Evolutionary conservation across 1,140 invertebrate genomes (phyloP).

Genomic region (Musca domestica): DNA sequence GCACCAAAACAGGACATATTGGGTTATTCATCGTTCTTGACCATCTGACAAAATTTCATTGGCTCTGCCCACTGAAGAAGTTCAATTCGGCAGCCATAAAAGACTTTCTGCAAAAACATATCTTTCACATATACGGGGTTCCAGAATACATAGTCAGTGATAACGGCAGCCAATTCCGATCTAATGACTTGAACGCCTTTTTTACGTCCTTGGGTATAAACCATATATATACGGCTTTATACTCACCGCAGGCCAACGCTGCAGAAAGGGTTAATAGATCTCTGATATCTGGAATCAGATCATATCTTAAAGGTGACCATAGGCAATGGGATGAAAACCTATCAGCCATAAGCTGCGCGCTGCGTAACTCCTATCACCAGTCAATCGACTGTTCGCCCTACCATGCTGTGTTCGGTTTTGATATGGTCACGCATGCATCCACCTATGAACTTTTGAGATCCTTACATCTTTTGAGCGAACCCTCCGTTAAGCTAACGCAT

Average conservation of each 20-base stretch:
- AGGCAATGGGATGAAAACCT: neutral
- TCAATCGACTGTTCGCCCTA: neutral
- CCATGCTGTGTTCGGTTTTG: neutral
- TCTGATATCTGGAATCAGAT: neutral
- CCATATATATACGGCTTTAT: too few species aligned
- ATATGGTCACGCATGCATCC: neutral
- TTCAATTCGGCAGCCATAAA: constrained; percentile 11
- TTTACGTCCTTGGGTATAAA: too few species aligned
- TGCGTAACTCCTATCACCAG: neutral
- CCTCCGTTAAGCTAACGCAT: neutral
- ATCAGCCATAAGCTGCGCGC: neutral
- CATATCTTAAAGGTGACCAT: neutral
- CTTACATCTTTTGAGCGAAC: neutral
- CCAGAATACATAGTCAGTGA: neutral
- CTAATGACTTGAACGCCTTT: too few species aligned
- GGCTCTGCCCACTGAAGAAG: constrained; percentile 6
- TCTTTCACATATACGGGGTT: constrained; percentile 3
- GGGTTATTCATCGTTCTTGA: constrained; percentile 24
- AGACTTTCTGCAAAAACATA: constrained; percentile 18
- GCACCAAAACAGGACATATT: constrained; percentile 18
- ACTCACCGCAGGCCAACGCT: neutral
- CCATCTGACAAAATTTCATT: too few species aligned
- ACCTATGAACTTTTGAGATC: neutral
- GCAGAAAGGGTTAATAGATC: neutral
- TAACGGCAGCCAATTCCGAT: neutral